phyloP scores from a whole-genome alignment of 1,140 invertebrate genomes.

The Archivesica marissinica region DNA sequence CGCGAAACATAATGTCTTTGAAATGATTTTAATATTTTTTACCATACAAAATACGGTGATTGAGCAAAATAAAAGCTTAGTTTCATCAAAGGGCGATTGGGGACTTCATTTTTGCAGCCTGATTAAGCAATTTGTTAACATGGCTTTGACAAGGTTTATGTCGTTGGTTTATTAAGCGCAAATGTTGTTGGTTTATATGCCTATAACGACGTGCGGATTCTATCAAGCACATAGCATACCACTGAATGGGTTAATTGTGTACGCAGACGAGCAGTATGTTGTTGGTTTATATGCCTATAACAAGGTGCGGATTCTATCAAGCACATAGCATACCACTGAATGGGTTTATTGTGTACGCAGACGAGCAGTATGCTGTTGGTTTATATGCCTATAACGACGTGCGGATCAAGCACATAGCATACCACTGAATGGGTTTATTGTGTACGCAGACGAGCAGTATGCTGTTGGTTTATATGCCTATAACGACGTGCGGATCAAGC shows the following conservation, averaged over 20 bases:
- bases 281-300: constrained; percentile 34
- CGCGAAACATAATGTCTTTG: constrained; percentile 19
- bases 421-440: neutral
- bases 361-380: constrained; percentile 33
- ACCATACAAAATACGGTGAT: constrained; percentile 28
- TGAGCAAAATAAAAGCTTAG: constrained; percentile 48
- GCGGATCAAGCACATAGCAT: constrained; percentile 21
- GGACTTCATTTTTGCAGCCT: constrained; percentile 43
- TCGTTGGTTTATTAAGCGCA: constrained; percentile 24
- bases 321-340: constrained; percentile 9
- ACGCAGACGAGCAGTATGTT: constrained; percentile 9
- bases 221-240: constrained; percentile 15
- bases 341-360: neutral
- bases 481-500: constrained; percentile 19
- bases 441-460: neutral
- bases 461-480: constrained; percentile 37
- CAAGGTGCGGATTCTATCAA: constrained; percentile 32
- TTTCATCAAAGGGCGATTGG: constrained; percentile 34
- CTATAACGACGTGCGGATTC: constrained; percentile 13
- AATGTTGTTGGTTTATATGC: constrained; percentile 45
- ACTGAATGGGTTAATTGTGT: neutral
- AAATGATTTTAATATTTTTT: constrained; percentile 49
- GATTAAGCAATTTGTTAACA: constrained; percentile 61
- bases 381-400: constrained; percentile 21
- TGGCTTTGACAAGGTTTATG: constrained; percentile 57